Conservation (phyloP, 2,113 vertebrate genomes). For the Alligator mississippiensis region DNA sequence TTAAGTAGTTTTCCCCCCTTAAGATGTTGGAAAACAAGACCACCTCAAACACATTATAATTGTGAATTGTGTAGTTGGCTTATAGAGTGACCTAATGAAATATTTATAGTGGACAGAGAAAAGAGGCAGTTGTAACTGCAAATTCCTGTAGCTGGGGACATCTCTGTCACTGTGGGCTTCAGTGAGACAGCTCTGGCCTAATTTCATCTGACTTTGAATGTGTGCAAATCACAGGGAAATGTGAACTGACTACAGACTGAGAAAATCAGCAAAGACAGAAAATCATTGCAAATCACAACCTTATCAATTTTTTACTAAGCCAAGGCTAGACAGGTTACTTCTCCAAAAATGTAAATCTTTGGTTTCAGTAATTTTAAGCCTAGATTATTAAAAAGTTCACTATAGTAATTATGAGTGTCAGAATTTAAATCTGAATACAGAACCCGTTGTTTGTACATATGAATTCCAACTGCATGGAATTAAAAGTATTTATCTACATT, state of each 20-base stretch:
- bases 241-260: constrained; percentile 77
- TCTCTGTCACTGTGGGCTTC: constrained; percentile 83
- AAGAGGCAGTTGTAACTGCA: constrained; percentile 79
- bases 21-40: background rate
- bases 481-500: background rate
- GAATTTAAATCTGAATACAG: constrained; percentile 1
- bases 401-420: background rate
- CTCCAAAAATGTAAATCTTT: constrained; percentile 64
- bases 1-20: background rate
- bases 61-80: constrained; percentile 71
- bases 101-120: constrained; percentile 89
- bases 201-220: constrained; percentile 94
- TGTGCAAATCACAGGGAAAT: constrained; percentile 86
- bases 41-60: background rate
- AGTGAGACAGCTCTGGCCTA: constrained; percentile 86
- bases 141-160: constrained; percentile 86
- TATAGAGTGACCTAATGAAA: constrained; percentile 87
- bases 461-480: background rate
- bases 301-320: constrained; percentile 90
- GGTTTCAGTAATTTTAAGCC: constrained; percentile 18
- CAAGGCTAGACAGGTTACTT: constrained; percentile 71
- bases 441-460: background rate
- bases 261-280: constrained; percentile 80
- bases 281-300: constrained; percentile 84
- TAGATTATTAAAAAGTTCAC: background rate